Conservation (phyloP, 2,113 vertebrate species). For the Calyptomena viridis region DNA sequence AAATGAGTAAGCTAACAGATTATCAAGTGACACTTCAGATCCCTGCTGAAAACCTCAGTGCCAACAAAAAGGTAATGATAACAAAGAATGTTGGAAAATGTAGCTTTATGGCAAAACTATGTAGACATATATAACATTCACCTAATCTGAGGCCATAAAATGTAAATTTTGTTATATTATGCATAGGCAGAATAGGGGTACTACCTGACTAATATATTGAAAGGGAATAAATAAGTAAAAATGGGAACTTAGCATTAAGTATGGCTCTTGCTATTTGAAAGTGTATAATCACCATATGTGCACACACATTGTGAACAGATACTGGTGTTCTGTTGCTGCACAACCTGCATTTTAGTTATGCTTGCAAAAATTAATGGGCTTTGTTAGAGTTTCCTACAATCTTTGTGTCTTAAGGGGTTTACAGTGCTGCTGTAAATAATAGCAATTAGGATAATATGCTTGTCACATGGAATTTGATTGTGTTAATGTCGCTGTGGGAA, state of each 20-base stretch:
- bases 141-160: background rate
- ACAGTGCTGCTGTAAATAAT: background rate
- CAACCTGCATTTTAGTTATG: background rate
- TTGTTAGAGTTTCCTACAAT: background rate
- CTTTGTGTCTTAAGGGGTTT: background rate
- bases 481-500: background rate
- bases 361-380: background rate
- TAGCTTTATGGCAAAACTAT: background rate
- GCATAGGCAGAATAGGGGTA: background rate
- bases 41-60: constrained; percentile 94
- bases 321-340: background rate
- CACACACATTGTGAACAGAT: background rate
- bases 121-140: background rate
- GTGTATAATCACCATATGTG: background rate
- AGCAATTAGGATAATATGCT: background rate
- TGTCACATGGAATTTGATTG: background rate
- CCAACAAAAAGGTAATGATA: constrained; percentile 91
- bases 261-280: background rate
- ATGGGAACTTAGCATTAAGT: background rate
- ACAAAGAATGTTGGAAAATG: background rate
- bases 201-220: background rate
- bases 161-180: background rate
- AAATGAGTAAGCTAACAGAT: constrained; percentile 93
- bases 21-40: constrained; percentile 99
- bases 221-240: background rate